Evolutionary conservation across 2,888 invertebrate species (phyloP), one percentile per base, ranked within the genome.

Genomic region (Boloria selene): DNA sequence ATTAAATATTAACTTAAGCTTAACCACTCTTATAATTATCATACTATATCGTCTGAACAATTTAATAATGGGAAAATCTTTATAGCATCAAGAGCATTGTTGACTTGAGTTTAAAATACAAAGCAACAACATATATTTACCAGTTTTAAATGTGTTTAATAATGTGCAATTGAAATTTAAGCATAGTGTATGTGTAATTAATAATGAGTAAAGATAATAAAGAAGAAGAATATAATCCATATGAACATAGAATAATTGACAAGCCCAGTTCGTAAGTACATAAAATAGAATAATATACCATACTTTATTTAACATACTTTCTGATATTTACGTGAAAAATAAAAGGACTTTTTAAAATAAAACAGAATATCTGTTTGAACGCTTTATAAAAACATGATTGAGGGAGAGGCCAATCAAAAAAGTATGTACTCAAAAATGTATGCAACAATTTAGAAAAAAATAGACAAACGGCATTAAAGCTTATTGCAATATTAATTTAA

Each of bases 201-300:
- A 18, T 63, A 62, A 68, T 72, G 67, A 66, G 26, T 56, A 70
- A 61, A 17, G 61, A 67, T n/a, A 67, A 73, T 31, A 75, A 72
- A 44, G 77, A 73, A 61, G 74, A 77, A 60, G 79, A 83, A 49
- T 92, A 92, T 62, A 78, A 93, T 73, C 92, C 92, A 0, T 90
- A 85, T 64, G 88, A 89, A 67, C 88, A 93, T 71, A 83, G 92
- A 49, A 70, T 83, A 71, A 89, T 92, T 14, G 83, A 86, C 72
- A 89, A 91, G 74, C 92, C 92, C 17, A 87, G 83, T 69, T 92
- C 92, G 92, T 93, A 80, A 91, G 92, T 91, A 60, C 51, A 38
- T 18, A 56, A 49, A 17, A 42, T 13, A 16, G 2, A 64, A 38
- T 47, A 51, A 14, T 44, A 53, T n/a, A n/a, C n/a, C n/a, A n/a